Evolutionary conservation across 2,113 vertebrate genomes (phyloP).

Genomic region (Podarcis muralis): DNA sequence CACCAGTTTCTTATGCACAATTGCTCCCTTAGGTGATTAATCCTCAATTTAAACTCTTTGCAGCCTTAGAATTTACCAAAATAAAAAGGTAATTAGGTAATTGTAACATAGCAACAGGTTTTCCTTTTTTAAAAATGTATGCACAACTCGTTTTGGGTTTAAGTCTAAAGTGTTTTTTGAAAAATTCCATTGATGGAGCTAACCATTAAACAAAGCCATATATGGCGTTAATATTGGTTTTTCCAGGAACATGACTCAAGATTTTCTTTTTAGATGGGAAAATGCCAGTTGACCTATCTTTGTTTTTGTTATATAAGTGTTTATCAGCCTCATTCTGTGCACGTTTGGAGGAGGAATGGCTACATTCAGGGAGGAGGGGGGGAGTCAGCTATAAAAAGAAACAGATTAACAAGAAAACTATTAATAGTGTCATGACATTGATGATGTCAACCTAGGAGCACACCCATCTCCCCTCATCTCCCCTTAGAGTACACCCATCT

Average conservation of each 20-base stretch:
- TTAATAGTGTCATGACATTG: constrained; percentile 34
- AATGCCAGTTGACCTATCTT: constrained; percentile 38
- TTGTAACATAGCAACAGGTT: background rate
- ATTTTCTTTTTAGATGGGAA: constrained; percentile 58
- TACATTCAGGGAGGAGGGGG: constrained; percentile 54
- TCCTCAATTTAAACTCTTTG: no score
- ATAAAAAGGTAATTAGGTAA: background rate
- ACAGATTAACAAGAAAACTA: constrained; percentile 46
- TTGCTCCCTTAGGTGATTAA: no score
- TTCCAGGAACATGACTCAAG: accelerated
- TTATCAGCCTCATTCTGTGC: constrained; percentile 46
- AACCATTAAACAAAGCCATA: background rate
- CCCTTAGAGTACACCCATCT: constrained; percentile 40
- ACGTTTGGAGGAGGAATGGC: constrained; percentile 45
- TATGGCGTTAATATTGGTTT: constrained; percentile 19
- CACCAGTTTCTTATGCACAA: no score
- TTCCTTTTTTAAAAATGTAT: constrained; percentile 47
- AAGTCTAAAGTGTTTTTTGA: background rate
- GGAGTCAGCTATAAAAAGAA: background rate
- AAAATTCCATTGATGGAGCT: background rate
- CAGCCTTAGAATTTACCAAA: background rate
- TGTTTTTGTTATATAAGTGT: constrained; percentile 9
- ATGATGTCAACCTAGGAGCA: constrained; percentile 18
- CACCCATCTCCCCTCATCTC: constrained; percentile 43
- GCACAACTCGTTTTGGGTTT: background rate